These are phyloP conservation scores for Brachionus plicatilis DNA, from an alignment of 1,140 invertebrate genomes.

Conservation along the genomic window DNA sequence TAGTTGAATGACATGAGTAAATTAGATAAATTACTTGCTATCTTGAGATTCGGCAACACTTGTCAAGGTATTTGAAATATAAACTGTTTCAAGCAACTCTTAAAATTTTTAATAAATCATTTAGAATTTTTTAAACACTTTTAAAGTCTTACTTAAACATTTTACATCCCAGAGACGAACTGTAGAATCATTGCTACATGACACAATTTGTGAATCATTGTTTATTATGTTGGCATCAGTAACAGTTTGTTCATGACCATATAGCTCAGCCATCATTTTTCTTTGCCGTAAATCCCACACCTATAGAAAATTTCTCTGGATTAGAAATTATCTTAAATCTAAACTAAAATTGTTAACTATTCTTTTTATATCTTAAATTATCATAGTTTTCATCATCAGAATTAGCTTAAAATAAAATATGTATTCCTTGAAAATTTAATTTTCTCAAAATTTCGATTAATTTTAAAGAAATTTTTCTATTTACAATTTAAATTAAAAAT, in stretches of 20 bases:
- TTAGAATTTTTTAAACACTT: background rate
- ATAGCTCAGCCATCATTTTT: background rate
- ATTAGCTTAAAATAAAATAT: no score
- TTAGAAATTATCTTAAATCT: background rate
- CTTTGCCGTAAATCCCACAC: slow-evolving; percentile 19
- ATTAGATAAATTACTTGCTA: background rate
- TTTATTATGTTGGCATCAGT: background rate
- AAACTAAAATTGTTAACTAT: no score
- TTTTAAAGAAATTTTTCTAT: background rate
- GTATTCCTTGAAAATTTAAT: no score
- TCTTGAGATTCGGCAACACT: slow-evolving; percentile 7
- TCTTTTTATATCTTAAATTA: no score
- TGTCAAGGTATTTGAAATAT: background rate
- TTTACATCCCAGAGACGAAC: slow-evolving; percentile 37
- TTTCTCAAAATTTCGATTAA: background rate
- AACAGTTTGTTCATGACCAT: slow-evolving; percentile 28
- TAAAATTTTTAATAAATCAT: background rate
- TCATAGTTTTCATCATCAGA: no score
- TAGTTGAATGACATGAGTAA: background rate
- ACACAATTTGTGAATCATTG: slow-evolving; percentile 7
- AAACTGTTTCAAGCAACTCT: background rate
- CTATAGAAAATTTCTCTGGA: background rate
- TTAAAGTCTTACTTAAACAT: background rate
- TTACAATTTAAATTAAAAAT: background rate
- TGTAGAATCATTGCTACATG: slow-evolving; percentile 38